Evolutionary conservation across 30 jellyfish, hydroid and myxozoan genomes (phyloP).

Genomic region (Mastigias papua): DNA sequence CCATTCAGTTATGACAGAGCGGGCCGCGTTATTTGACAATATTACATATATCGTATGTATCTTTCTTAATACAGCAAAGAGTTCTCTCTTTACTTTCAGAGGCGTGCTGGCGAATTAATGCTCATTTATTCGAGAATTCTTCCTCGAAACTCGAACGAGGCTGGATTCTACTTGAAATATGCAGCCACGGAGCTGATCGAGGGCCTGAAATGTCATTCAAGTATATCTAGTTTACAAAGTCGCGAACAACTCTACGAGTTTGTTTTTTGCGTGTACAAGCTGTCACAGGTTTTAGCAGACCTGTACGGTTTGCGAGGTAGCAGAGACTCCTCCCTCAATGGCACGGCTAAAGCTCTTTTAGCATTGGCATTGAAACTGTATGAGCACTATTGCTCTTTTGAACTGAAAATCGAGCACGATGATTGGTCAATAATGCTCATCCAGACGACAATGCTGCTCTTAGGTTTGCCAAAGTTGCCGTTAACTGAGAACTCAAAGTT

Average conservation of each 20-base stretch:
- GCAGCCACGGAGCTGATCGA: constrained; percentile 58
- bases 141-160: constrained; percentile 12
- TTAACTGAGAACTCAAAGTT: neutral
- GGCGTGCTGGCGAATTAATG: constrained; percentile 75
- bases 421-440: constrained; percentile 27
- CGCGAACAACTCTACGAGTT: constrained; percentile 68
- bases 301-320: constrained; percentile 5
- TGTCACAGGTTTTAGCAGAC: constrained; percentile 32
- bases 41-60: too few species aligned
- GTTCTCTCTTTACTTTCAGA: constrained; percentile 5
- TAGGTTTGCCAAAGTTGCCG: constrained; percentile 47
- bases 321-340: neutral
- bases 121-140: constrained; percentile 23
- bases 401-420: constrained; percentile 38
- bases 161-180: constrained; percentile 13
- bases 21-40: too few species aligned
- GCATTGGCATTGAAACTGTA: constrained; percentile 40
- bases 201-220: constrained; percentile 70
- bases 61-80: neutral
- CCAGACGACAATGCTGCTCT: constrained; percentile 25
- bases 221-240: constrained; percentile 65
- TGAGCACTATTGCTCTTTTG: constrained; percentile 56
- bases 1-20: too few species aligned
- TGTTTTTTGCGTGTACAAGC: constrained; percentile 56
- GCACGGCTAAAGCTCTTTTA: neutral